These are phyloP conservation scores for Esox masquinongy DNA, from an alignment of 2,797 vertebrate species.

Conservation along the genomic window DNA sequence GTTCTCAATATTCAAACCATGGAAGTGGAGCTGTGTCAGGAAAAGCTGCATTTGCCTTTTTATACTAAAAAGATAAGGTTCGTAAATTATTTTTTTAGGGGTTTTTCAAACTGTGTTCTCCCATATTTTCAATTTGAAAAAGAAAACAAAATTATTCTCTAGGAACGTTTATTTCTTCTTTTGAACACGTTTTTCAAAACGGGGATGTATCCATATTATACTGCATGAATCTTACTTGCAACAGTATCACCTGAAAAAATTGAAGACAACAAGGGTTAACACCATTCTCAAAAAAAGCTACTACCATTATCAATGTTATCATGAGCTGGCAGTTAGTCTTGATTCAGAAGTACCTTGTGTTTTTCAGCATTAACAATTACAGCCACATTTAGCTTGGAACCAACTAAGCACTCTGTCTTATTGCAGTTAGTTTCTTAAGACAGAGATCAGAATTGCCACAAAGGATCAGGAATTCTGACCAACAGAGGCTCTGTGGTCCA, in stretches of 20 bases:
- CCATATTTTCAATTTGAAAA: too few species aligned
- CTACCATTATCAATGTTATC: neutral
- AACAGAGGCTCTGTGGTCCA: slow-evolving; percentile 44
- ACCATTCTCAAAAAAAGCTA: neutral
- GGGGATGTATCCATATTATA: neutral
- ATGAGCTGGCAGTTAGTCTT: slow-evolving; percentile 21
- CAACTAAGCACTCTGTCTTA: slow-evolving; percentile 25
- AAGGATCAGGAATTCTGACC: slow-evolving; percentile 50
- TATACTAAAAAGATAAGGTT: too few species aligned
- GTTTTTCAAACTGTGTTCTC: too few species aligned
- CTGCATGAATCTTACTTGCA: neutral
- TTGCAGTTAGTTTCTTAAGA: slow-evolving; percentile 45
- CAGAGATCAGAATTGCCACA: slow-evolving; percentile 43
- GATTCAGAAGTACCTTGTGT: slow-evolving; percentile 18
- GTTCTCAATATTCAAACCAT: too few species aligned
- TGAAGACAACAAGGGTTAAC: neutral
- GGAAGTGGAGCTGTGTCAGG: too few species aligned
- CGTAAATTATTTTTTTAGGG: too few species aligned
- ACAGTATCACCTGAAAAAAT: neutral
- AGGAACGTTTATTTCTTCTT: too few species aligned
- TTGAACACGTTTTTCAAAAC: too few species aligned
- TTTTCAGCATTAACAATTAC: slow-evolving; percentile 30
- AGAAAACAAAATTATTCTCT: too few species aligned
- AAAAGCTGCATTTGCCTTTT: neutral
- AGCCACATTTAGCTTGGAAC: slow-evolving; percentile 15